Base-by-base conservation (phyloP, 2,797 vertebrate genomes). In the Trematomus bernacchii region DNA sequence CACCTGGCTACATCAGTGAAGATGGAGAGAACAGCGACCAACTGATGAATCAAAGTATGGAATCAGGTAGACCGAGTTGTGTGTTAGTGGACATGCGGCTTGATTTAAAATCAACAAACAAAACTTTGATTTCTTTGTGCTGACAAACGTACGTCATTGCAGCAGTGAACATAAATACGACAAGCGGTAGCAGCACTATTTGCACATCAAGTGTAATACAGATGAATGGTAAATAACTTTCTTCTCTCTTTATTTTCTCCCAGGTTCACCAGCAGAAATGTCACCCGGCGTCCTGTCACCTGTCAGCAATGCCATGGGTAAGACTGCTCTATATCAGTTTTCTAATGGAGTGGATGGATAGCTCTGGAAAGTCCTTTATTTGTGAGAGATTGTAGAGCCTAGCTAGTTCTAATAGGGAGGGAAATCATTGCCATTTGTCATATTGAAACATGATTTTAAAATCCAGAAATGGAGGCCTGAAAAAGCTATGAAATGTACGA, bases 1-100 rank as follows among this genome's bases (percentile, higher is more conserved):
- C 98, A 3, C 98, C 98, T 6, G 98, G 98, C 18, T 99, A 99
- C 84, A 99, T 99, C 91, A 99, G 98, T 95, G 98, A 99, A 95
- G 98, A 99, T 97, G 98, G 98, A 84, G 98, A 99, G 91, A 98
- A 97, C 21, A 99, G 95, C 58, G 98, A 99, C 91, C 98, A 98
- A 79, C 97, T 98, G 92, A 93, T 99, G 95, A 99, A 98, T 96
- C 98, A 99, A 96, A 99, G 97, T 96, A 98, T 99, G 97, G 97
- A 99, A 92, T 98, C 97, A 96, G 97, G 97, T 98, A 89, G 58
- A 71, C 21, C 48, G 11, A 50, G 6, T 16, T 21, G 11, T 63
- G 18, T 59, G 21, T 2, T 42, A 2, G 14, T 55, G 16, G 18
- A 33, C 12, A 13, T 27, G n/a, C 21, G 19, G 33, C 33, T 37